Base-by-base conservation (phyloP, 2,113 vertebrate species). In the pig (Sus scrofa) region DNA sequence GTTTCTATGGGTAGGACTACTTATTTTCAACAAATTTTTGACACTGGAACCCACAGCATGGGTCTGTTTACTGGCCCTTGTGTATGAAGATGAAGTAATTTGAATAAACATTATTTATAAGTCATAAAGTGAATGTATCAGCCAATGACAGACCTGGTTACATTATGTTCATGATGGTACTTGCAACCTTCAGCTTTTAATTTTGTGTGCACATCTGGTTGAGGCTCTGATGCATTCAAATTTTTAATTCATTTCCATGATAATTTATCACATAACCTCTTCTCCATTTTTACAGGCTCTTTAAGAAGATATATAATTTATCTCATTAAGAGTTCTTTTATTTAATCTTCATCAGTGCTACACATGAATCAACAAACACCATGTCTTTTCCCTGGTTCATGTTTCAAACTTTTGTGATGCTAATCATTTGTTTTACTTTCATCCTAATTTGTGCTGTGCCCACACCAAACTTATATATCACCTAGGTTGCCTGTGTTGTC, bases 81-180 rank as follows among this genome's bases (percentile, higher is more conserved):
- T 91, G 78, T 65, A 58, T 96, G 3, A 75, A 96, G 34, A 96
- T 63, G 52, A 96, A 96, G 92, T 52, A 85, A 90, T 37, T 34
- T 89, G 96, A 96, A 96, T 97, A 96, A 95, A 88, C 91, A 94
- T 96, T 98, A 97, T 95, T 92, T 68, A 92, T 74, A 98, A 62
- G 86, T 97, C 93, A 97, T 11, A 88, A 79, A 73, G 58, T 78
- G 70, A 96, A 74, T 70, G 70, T 88, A 68, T 39, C 74, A 26
- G 88, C 84, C 34, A 97, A 90, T 95, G n/a, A 94, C 73, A 52
- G 92, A 68, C 67, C 50, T 58, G 92, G 44, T 58, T 83, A 34
- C 63, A 62, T 98, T 68, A 96, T 96, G 79, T 97, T 63, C 39
- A 6, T 58, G 70, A 86, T 34, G 20, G 13, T 81, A 68, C 7